phyloP scores from a whole-genome alignment of 2,113 vertebrate genomes.

The Heterotis niloticus region DNA sequence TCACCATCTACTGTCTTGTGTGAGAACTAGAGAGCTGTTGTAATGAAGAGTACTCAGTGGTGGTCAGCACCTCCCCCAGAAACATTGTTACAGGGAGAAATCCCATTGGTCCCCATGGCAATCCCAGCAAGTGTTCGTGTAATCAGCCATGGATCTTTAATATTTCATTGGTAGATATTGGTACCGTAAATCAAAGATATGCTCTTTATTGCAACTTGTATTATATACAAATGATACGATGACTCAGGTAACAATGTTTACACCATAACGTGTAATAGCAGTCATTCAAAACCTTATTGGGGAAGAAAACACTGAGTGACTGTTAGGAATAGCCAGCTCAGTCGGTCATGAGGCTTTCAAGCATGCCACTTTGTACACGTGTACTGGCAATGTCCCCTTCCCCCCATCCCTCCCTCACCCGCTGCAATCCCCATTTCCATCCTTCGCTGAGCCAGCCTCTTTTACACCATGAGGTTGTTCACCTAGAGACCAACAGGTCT shows the following conservation, averaged over 20 bases:
- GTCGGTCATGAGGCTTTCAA: neutral
- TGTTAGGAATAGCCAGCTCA: neutral
- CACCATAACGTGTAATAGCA: neutral
- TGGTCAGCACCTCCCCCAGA: too few relatives aligned
- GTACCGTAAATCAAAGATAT: neutral
- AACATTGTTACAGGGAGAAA: too few relatives aligned
- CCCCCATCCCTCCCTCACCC: too few relatives aligned
- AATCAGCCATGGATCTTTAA: neutral
- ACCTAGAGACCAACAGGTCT: neutral
- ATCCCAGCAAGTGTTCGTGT: neutral
- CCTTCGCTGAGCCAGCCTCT: too few relatives aligned
- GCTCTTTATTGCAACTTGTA: neutral
- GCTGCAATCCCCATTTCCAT: too few relatives aligned
- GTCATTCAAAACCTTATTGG: too few relatives aligned
- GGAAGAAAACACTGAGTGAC: neutral
- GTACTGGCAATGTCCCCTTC: too few relatives aligned
- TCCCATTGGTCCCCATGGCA: neutral
- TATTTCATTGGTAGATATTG: conserved; percentile 9
- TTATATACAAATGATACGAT: neutral
- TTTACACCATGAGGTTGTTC: neutral
- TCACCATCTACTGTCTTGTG: neutral
- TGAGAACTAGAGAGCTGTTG: too few relatives aligned
- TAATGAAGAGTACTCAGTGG: too few relatives aligned
- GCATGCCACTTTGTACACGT: too few relatives aligned
- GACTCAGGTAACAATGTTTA: neutral